phyloP scores from a whole-genome alignment of 2,888 invertebrate species.

The Archips xylosteana region DNA sequence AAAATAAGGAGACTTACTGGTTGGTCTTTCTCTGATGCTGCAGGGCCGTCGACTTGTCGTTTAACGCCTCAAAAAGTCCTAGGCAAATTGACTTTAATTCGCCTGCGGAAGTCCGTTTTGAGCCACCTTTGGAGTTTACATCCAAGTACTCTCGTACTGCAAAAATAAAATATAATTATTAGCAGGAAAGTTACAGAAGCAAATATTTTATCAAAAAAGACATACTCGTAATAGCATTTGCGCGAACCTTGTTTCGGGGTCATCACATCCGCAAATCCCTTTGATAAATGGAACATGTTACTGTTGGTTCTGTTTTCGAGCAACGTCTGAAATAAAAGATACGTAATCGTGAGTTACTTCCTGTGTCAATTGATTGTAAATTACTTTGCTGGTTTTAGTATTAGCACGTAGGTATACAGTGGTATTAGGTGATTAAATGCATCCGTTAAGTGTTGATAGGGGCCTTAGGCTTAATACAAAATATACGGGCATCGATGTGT shows the following conservation, averaged over 20 bases:
- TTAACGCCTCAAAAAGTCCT: constrained; percentile 92
- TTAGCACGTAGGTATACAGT: not conserved
- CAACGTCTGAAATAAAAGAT: constrained; percentile 83
- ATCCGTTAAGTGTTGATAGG: no score
- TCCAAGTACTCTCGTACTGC: constrained; percentile 91
- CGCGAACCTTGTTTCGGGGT: constrained; percentile 92
- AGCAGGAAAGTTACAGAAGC: not conserved
- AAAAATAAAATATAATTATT: constrained; percentile 49
- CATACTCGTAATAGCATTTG: constrained; percentile 19
- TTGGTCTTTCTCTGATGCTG: constrained; percentile 95
- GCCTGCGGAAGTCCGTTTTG: constrained; percentile 84
- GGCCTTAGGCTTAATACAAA: no score
- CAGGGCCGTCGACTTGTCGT: constrained; percentile 93
- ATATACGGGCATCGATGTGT: not conserved
- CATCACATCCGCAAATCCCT: constrained; percentile 89
- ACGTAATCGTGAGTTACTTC: constrained; percentile 14
- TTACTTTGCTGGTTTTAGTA: not conserved
- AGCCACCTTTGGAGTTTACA: constrained; percentile 78
- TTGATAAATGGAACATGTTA: constrained; percentile 88
- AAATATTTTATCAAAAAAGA: not conserved
- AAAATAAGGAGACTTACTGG: constrained; percentile 81
- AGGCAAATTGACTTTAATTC: constrained; percentile 92
- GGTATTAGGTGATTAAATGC: not conserved
- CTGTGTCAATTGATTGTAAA: constrained; percentile 3
- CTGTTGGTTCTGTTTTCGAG: constrained; percentile 90